These are phyloP conservation scores for Panthera uncia DNA, from an alignment of 2,113 vertebrate species.

Conservation along the genomic window DNA sequence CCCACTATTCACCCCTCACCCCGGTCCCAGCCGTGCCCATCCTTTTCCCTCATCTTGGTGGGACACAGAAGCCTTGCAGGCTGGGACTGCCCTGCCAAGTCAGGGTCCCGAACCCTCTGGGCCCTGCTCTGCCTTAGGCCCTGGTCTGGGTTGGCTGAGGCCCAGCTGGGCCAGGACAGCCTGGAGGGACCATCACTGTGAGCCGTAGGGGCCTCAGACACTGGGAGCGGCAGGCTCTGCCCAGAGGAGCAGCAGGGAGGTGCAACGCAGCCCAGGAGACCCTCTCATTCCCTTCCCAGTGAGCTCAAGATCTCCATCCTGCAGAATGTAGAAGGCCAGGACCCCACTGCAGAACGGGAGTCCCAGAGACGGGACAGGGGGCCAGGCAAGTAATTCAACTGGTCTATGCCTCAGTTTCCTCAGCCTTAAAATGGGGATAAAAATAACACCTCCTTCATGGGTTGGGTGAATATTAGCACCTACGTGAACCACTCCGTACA, in stretches of 20 bases:
- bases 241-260: not conserved
- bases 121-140: not conserved
- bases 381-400: not conserved
- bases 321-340: not conserved
- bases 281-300: not conserved
- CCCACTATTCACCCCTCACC: too few species aligned
- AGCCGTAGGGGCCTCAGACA: not conserved
- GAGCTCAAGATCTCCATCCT: not conserved
- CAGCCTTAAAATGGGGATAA: not conserved
- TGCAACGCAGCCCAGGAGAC: not conserved
- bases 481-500: rapidly evolving
- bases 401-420: not conserved
- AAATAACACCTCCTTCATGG: not conserved
- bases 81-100: not conserved
- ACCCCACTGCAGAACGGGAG: not conserved
- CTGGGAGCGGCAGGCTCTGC: not conserved
- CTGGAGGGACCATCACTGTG: rapidly evolving
- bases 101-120: not conserved
- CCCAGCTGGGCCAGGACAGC: not conserved
- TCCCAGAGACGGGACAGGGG: not conserved
- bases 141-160: not conserved
- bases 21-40: not conserved
- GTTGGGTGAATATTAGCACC: not conserved
- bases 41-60: not conserved
- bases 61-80: not conserved